These are phyloP conservation scores for Nephotettix cincticeps DNA, from an alignment of 1,140 invertebrate genomes.

Conservation along the genomic window DNA sequence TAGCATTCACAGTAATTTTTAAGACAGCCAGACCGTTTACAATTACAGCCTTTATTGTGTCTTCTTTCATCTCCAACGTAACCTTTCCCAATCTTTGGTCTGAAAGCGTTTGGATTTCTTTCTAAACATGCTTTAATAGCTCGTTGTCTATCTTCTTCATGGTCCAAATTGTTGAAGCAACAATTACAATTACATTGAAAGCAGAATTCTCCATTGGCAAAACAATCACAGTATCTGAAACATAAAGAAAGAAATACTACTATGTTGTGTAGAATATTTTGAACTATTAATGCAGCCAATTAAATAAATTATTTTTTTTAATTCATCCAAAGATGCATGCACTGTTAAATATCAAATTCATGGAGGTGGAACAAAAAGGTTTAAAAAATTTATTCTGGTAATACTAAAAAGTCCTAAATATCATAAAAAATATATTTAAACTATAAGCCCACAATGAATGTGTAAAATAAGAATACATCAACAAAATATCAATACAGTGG, in stretches of 20 bases:
- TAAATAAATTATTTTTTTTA: too few species aligned
- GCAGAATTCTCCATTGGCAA: conserved; percentile 99
- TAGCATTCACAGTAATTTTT: conserved; percentile 99
- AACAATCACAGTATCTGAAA: conserved; percentile 95
- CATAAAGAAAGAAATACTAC: too few species aligned
- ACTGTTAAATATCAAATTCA: too few species aligned
- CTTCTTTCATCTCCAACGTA: conserved; percentile 67
- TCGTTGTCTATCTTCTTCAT: conserved; percentile 92
- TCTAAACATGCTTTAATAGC: conserved; percentile 93
- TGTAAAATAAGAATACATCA: not conserved
- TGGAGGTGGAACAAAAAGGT: too few species aligned
- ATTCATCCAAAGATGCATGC: too few species aligned
- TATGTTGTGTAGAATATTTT: too few species aligned
- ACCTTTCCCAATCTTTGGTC: conserved; percentile 95
- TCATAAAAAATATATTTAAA: not conserved
- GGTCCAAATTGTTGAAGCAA: conserved; percentile 95
- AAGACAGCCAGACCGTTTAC: conserved; percentile 96
- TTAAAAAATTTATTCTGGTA: too few species aligned
- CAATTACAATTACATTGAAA: conserved; percentile 97
- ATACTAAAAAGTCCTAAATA: not conserved
- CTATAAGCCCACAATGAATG: not conserved
- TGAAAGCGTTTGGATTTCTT: conserved; percentile 92
- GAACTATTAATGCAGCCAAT: too few species aligned
- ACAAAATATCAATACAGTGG: not conserved
- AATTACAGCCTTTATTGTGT: conserved; percentile 99